These are phyloP conservation scores for Zhengitettix transpicula DNA, from an alignment of 2,888 invertebrate species.

Conservation along the genomic window DNA sequence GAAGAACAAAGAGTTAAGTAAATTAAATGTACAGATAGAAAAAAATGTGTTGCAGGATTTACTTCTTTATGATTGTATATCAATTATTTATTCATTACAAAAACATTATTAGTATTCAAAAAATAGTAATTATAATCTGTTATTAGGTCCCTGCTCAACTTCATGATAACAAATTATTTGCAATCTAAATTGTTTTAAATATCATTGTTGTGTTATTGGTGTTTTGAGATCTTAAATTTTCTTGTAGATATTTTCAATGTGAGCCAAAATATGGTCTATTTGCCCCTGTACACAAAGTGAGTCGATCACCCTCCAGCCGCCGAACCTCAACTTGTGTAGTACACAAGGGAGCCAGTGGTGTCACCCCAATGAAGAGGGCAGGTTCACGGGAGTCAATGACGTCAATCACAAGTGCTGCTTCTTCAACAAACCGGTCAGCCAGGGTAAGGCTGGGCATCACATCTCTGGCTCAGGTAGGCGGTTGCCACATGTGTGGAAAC, in stretches of 20 bases:
- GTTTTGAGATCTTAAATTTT: conserved; percentile 16
- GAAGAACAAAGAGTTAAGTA: too few species aligned
- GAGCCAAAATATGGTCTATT: conserved; percentile 81
- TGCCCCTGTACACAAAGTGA: conserved; percentile 81
- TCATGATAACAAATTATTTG: too few species aligned
- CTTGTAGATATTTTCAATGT: conserved; percentile 84
- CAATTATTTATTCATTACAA: too few species aligned
- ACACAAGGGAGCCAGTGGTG: conserved; percentile 33
- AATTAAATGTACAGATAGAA: too few species aligned
- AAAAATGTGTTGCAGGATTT: too few species aligned
- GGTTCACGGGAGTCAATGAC: conserved; percentile 78
- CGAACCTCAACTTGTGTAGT: conserved; percentile 41
- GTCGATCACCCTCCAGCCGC: conserved; percentile 61
- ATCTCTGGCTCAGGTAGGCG: conserved; percentile 27
- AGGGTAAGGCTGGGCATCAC: conserved; percentile 66
- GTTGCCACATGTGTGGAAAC: conserved; percentile 6
- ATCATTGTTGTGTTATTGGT: background rate
- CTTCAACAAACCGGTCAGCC: conserved; percentile 26
- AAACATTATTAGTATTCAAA: too few species aligned
- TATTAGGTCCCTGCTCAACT: too few species aligned
- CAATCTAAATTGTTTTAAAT: background rate
- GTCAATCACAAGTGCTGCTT: conserved; percentile 29
- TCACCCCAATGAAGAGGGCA: conserved; percentile 41
- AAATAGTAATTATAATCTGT: too few species aligned
- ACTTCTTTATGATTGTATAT: too few species aligned